Base-by-base conservation (phyloP, 2,888 invertebrate species). In the Sphinx pinastri region DNA sequence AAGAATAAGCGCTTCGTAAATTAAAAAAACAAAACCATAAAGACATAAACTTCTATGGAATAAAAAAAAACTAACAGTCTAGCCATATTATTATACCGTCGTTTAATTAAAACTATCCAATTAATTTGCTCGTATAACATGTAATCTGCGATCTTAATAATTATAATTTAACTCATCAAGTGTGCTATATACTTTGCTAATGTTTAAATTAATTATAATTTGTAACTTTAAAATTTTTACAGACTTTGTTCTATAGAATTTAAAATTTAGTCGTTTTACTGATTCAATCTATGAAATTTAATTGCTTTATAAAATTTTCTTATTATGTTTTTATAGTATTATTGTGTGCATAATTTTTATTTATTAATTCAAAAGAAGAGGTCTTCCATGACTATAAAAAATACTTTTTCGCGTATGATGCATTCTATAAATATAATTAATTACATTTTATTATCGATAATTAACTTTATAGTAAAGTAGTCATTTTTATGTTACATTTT, bases 51-150 rank as follows among this genome's bases (percentile, higher is more conserved):
- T 57, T 19, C 11, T 57, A 19, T 25, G 13, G 10, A 11, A 47
- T 12, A 60, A 47, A 45, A 60, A 47, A 45, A 45, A 60, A 12
- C 45, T 25, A 45, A 16, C 14, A 47, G 47, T 12, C 49, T 6
- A 47, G 47, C 13, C 2, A 60, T 47, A 47, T 60, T 63, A 47
- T 49, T 63, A 19, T 49, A 49, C 63, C 47, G 13, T 63, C 63
- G 19, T 63, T 60, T 60, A 47, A 60, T 47, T 63, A 49, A 49
- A 63, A 54, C 45, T 54, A 63, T 63, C 69, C 19, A 38, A 63
- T 69, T 63, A 63, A 63, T 47, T 45, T 45, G 52, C 60, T 63
- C 69, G 25, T 63, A 63, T 60, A 60, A 38, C 59, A 14, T 16
- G 51, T 60, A 63, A 60, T 60, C 63, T 38, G 52, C 54, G 19